These are phyloP conservation scores for Andrena cerasifolii DNA, from an alignment of 1,140 invertebrate species.

Conservation along the genomic window DNA sequence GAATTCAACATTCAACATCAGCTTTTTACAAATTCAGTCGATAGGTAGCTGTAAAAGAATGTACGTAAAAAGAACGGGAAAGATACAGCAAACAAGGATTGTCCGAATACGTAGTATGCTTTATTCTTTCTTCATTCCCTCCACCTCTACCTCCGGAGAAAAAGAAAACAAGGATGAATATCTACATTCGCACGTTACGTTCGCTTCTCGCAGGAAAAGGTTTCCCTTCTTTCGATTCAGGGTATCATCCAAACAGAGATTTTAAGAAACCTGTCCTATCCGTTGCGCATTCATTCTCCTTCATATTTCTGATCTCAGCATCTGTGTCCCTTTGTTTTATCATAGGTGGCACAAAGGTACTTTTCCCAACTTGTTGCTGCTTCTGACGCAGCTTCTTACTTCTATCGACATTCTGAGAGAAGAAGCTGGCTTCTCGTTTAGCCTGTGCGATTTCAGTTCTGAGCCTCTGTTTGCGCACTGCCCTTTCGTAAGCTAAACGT, in stretches of 20 bases:
- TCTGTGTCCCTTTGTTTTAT: conserved; percentile 80
- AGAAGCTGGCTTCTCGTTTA: conserved; percentile 94
- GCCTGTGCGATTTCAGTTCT: conserved; percentile 94
- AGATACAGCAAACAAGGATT: background rate
- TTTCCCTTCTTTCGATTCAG: background rate
- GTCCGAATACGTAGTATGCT: background rate
- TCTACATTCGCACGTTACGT: no score
- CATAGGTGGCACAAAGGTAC: conserved; percentile 71
- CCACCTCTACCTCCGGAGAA: no score
- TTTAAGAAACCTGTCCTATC: conserved; percentile 81
- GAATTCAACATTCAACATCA: no score
- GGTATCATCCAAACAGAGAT: conserved; percentile 80
- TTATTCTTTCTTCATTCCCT: background rate
- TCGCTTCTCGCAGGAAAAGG: no score
- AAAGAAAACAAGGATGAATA: no score
- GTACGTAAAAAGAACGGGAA: no score
- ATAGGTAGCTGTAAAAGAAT: no score
- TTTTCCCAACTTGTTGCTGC: conserved; percentile 59
- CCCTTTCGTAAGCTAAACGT: conserved; percentile 94
- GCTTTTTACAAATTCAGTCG: no score
- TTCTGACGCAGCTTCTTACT: conserved; percentile 87
- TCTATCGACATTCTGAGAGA: conserved; percentile 91
- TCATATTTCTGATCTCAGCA: conserved; percentile 74
- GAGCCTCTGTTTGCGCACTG: conserved; percentile 92
- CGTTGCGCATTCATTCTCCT: conserved; percentile 70